Conservation (phyloP, 2,797 vertebrate genomes). For the Sphenodon punctatus region DNA sequence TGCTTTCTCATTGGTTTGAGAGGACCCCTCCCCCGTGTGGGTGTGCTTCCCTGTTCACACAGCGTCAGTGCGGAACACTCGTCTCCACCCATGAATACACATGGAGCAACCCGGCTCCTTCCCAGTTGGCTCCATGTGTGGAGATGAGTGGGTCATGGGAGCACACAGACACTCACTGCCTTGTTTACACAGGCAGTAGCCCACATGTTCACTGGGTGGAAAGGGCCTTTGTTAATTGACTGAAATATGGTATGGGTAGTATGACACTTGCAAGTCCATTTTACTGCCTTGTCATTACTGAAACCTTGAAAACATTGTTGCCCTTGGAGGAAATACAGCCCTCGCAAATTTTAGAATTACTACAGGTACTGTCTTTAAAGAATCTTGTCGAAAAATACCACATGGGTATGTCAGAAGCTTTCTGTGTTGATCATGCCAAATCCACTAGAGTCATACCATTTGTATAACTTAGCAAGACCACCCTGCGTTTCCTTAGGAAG, state of each 20-base stretch:
- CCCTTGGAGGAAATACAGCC: not conserved
- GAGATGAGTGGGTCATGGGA: too few relatives aligned
- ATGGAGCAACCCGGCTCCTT: too few relatives aligned
- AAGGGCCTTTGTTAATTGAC: not conserved
- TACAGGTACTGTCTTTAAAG: not conserved
- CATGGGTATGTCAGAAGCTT: constrained; percentile 11
- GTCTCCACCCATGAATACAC: too few relatives aligned
- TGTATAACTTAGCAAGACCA: constrained; percentile 52
- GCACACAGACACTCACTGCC: too few relatives aligned
- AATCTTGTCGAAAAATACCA: not conserved
- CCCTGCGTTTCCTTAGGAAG: constrained; percentile 70
- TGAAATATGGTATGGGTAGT: rapidly evolving
- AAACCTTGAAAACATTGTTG: not conserved
- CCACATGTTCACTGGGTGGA: too few relatives aligned
- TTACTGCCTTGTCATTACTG: not conserved
- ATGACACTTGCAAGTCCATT: not conserved
- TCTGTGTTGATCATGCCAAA: constrained; percentile 33
- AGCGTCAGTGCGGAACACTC: too few relatives aligned
- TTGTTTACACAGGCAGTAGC: too few relatives aligned
- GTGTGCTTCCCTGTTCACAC: too few relatives aligned
- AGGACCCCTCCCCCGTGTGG: too few relatives aligned
- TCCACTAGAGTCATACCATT: constrained; percentile 7
- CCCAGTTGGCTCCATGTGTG: too few relatives aligned
- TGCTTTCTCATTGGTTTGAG: too few relatives aligned
- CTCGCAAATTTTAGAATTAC: not conserved